Conservation (phyloP, 2,113 vertebrate species). For the Nothoprocta perdicaria region DNA sequence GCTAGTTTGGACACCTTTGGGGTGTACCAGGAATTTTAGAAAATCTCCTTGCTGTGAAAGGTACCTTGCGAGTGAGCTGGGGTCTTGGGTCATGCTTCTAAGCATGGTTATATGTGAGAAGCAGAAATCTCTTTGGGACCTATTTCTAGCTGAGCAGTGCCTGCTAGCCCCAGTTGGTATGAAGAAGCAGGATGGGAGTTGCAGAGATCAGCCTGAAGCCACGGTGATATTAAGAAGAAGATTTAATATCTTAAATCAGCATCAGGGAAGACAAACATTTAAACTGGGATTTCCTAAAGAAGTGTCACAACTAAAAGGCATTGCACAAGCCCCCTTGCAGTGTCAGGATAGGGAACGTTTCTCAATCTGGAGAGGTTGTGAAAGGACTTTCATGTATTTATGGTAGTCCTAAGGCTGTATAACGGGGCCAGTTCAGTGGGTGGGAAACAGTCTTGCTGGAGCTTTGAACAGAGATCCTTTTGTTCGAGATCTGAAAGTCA, state of each 20-base stretch:
- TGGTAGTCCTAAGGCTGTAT: not conserved
- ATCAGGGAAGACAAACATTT: not conserved
- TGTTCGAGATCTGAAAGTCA: not conserved
- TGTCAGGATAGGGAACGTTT: not conserved
- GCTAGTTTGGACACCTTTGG: not conserved
- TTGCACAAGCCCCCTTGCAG: not conserved
- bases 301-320: not conserved
- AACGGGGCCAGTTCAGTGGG: not conserved
- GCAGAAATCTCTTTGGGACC: not conserved
- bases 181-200: not conserved
- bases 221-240: not conserved
- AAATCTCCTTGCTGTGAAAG: not conserved
- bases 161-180: not conserved
- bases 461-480: not conserved
- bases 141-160: not conserved
- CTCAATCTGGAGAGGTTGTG: not conserved
- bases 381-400: not conserved
- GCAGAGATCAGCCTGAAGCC: not conserved
- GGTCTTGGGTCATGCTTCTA: not conserved
- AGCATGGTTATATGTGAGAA: not conserved
- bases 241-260: conserved; percentile 5
- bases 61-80: not conserved
- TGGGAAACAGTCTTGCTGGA: not conserved
- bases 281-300: not conserved
- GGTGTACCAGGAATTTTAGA: not conserved